Evolutionary conservation across 2,888 invertebrate genomes (phyloP).

Genomic region (Apodemia zela): DNA sequence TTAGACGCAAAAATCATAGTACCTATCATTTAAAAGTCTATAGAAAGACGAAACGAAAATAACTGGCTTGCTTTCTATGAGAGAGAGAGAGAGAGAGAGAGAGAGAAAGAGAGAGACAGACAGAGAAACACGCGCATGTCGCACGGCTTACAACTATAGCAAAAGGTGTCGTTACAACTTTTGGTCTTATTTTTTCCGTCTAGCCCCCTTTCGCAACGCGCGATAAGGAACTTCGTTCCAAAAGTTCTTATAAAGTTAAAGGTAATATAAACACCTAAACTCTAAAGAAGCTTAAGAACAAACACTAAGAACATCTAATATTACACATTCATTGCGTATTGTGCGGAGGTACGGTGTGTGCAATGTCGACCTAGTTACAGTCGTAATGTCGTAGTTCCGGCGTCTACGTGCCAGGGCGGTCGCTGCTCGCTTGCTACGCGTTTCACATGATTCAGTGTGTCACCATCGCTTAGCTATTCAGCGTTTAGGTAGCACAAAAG

Average conservation of each 20-base stretch:
- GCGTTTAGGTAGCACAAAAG: neutral
- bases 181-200: no score
- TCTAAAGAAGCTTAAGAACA: neutral
- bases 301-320: neutral
- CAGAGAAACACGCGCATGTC: no score
- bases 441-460: neutral
- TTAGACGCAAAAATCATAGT: no score
- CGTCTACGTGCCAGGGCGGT: constrained; percentile 50
- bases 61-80: no score
- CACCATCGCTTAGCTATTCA: neutral
- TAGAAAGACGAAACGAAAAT: no score
- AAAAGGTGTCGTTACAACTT: no score
- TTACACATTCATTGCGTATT: constrained; percentile 27
- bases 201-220: no score
- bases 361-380: constrained; percentile 42
- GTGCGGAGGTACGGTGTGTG: constrained; percentile 29
- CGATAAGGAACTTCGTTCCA: no score
- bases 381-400: constrained; percentile 41
- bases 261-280: neutral
- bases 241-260: neutral
- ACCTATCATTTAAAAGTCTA: no score
- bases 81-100: no score
- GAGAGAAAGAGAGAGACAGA: no score
- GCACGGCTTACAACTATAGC: no score
- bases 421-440: constrained; percentile 30